Percentiles rank a stretch among this genome's conserved stretches.
Conservation (phyloP, 1,140 invertebrate species). For the Tetragnatha versicolor region DNA sequence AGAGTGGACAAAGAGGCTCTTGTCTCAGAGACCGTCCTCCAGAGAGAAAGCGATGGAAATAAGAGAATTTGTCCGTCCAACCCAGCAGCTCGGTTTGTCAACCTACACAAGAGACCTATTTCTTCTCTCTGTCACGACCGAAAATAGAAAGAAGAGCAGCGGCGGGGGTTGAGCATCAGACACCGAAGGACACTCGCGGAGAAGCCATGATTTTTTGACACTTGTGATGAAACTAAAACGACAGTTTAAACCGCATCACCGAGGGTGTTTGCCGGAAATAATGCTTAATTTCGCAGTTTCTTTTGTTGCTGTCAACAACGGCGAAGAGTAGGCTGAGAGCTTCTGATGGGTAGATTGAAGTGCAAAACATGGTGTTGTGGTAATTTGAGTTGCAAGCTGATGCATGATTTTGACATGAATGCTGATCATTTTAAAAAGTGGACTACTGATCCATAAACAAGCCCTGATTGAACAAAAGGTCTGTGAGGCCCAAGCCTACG, state of each 20-base stretch:
- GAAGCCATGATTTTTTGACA: neutral
- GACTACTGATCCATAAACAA: too few species aligned
- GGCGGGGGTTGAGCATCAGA: constrained; percentile 8
- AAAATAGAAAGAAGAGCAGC: constrained; percentile 41
- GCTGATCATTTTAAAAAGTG: too few species aligned
- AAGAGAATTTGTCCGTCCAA: constrained; percentile 19
- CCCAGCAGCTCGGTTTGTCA: constrained; percentile 45
- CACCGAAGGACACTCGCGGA: constrained; percentile 34
- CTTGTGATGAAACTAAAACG: too few species aligned
- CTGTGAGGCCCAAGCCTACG: too few species aligned
- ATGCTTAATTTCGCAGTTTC: neutral
- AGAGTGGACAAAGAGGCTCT: constrained; percentile 41
- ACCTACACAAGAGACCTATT: constrained; percentile 36
- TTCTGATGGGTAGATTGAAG: too few species aligned
- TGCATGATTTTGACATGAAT: too few species aligned
- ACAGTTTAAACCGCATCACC: too few species aligned
- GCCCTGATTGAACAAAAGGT: too few species aligned
- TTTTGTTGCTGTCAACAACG: neutral
- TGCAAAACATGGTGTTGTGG: too few species aligned
- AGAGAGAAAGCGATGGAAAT: neutral
- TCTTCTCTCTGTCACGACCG: constrained; percentile 24
- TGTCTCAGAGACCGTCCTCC: constrained; percentile 39
- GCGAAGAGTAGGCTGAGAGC: too few species aligned
- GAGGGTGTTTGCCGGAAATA: neutral
- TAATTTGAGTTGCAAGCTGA: too few species aligned